Evolutionary conservation across 2,888 invertebrate genomes (phyloP).

Genomic region (Lumbricus terrestris): DNA sequence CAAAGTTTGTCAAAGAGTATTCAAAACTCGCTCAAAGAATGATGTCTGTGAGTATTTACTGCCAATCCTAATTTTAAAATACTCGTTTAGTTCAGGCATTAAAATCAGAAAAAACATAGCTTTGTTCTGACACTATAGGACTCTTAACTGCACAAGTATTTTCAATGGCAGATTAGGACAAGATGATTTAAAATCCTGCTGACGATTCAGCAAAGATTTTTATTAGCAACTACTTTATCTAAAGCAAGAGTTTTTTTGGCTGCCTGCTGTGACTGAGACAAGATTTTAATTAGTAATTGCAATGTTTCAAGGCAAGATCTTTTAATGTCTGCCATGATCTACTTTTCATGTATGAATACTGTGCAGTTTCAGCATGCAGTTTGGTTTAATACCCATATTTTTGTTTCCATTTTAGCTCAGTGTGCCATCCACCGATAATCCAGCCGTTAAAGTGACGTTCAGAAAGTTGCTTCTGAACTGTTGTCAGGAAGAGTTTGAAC

Average conservation of each 20-base stretch:
- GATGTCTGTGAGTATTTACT: constrained; percentile 10
- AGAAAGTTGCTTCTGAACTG: constrained; percentile 76
- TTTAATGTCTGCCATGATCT: neutral
- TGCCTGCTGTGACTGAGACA: neutral
- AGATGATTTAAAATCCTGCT: neutral
- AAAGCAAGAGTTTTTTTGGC: too few species aligned
- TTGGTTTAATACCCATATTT: neutral
- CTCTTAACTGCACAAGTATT: neutral
- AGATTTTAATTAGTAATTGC: neutral
- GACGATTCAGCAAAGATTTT: too few species aligned
- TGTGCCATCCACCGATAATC: constrained; percentile 63
- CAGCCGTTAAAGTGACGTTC: constrained; percentile 66
- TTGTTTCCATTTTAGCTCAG: constrained; percentile 60
- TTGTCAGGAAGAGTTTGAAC: constrained; percentile 87
- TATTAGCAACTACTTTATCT: too few species aligned
- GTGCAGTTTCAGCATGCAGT: neutral
- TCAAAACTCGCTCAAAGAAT: constrained; percentile 68
- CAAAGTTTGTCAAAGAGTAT: constrained; percentile 87
- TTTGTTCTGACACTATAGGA: neutral
- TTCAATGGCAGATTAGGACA: neutral
- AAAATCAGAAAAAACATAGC: neutral
- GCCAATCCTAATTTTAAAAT: neutral
- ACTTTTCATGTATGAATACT: neutral
- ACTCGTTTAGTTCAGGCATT: neutral
- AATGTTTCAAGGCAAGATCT: neutral